These are phyloP conservation scores for Rotaria magnacalcarata DNA, from an alignment of 2,888 invertebrate genomes.

Conservation along the genomic window DNA sequence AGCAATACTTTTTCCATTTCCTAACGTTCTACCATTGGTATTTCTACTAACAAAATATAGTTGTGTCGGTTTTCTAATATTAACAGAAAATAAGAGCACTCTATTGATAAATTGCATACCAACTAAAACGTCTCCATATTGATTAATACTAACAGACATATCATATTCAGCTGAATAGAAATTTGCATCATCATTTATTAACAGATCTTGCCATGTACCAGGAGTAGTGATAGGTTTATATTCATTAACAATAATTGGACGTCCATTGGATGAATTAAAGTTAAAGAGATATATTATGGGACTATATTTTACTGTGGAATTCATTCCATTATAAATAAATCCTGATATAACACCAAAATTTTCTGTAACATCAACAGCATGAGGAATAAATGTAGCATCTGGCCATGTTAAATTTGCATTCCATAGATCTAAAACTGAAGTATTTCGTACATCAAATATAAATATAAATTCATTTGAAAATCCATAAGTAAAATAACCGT, in stretches of 20 bases:
- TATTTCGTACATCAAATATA: constrained; percentile 24
- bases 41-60: background rate
- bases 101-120: constrained; percentile 24
- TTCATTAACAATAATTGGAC: background rate
- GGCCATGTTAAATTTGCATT: constrained; percentile 15
- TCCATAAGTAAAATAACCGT: background rate
- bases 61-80: background rate
- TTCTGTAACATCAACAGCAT: background rate
- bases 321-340: background rate
- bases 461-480: constrained; percentile 12
- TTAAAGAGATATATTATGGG: background rate
- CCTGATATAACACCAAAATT: constrained; percentile 13
- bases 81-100: background rate
- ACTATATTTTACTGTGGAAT: constrained; percentile 13
- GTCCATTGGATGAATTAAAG: background rate
- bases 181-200: background rate
- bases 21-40: constrained; percentile 6
- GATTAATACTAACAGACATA: constrained; percentile 10
- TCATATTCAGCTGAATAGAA: constrained; percentile 15
- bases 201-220: constrained; percentile 16
- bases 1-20: background rate
- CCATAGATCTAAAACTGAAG: background rate
- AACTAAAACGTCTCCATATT: constrained; percentile 7
- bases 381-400: background rate
- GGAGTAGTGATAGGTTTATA: background rate